A percentile compares a stretch with the other conserved stretches of the same genome.
phyloP scores from a whole-genome alignment of 1,140 invertebrate species.

The Lepidostoma basale region DNA sequence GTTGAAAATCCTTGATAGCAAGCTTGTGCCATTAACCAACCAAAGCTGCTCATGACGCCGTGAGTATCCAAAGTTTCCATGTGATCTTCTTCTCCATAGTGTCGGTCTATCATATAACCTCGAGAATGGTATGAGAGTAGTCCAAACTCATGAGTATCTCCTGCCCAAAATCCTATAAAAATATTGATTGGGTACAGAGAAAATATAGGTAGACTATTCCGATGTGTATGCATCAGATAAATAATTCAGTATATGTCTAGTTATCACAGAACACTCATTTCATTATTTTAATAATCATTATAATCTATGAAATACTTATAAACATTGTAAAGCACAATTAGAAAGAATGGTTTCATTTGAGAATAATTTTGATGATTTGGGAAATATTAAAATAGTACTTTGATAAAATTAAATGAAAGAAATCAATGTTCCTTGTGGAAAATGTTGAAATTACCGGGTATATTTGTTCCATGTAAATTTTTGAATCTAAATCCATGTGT shows the following conservation, averaged over 20 bases:
- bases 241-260: conserved; percentile 12
- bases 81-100: conserved; percentile 60
- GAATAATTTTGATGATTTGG: too few species aligned
- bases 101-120: conserved; percentile 60
- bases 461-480: conserved; percentile 69
- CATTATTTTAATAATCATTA: too few species aligned
- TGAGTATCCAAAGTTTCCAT: conserved; percentile 71
- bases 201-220: too few species aligned
- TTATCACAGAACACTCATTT: too few species aligned
- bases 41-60: conserved; percentile 77
- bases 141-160: conserved; percentile 76
- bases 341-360: too few species aligned
- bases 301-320: too few species aligned
- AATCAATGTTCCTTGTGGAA: neutral
- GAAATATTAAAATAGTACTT: too few species aligned
- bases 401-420: neutral
- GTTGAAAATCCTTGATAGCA: conserved; percentile 88
- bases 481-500: conserved; percentile 61
- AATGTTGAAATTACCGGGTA: conserved; percentile 70
- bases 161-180: conserved; percentile 78
- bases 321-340: too few species aligned
- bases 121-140: conserved; percentile 73
- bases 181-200: too few species aligned
- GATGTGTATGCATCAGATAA: conserved; percentile 25
- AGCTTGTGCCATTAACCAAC: conserved; percentile 81